Base-by-base conservation (phyloP, 1,140 invertebrate species). In the Galleria mellonella region DNA sequence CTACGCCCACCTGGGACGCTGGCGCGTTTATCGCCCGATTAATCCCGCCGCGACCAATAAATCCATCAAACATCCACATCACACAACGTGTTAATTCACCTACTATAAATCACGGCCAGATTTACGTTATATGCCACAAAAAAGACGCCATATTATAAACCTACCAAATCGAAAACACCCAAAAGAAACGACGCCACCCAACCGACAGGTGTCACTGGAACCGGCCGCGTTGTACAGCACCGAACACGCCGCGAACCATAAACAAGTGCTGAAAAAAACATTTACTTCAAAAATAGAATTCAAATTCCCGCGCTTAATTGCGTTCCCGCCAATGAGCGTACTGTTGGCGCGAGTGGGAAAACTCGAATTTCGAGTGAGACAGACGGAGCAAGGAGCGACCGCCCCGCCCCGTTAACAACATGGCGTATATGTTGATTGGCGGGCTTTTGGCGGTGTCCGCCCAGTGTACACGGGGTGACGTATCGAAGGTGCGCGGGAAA, bases 241-340 rank as follows among this genome's bases (percentile, higher is more conserved):
- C 66, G 55, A 32, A 32, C 31, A 41, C 31, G 43, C 52, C 51
- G 42, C 61, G 55, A 52, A 44, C 64, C 65, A 64, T 73, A 68
- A 71, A 75, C 74, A 63, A 66, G 63, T 55, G 46, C 79, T 82
- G 79, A 84, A 84, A 84, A n/a, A 84, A 84, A 81, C 64, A 84
- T 82, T 84, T 78, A 78, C 77, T 75, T 75, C 76, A 77, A 84
- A 84, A 84, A 84, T 84, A 84, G 81, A 81, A 76, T 82, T 82
- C 68, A 71, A 82, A 84, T 82, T 82, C 77, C 73, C 77, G 81
- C 77, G 81, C 69, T 81, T 82, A 84, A 84, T 84, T 82, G 76
- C 75, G 58, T 55, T 53, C 56, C 75, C 62, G 75, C 81, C 81
- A 84, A 84, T 84, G 69, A 73, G 69, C 51, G 62, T 15, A 48